Percentiles rank a stretch among this genome's conserved stretches.
Evolutionary conservation across 2,113 vertebrate genomes (phyloP).

Genomic region (Malaclemys terrapin): DNA sequence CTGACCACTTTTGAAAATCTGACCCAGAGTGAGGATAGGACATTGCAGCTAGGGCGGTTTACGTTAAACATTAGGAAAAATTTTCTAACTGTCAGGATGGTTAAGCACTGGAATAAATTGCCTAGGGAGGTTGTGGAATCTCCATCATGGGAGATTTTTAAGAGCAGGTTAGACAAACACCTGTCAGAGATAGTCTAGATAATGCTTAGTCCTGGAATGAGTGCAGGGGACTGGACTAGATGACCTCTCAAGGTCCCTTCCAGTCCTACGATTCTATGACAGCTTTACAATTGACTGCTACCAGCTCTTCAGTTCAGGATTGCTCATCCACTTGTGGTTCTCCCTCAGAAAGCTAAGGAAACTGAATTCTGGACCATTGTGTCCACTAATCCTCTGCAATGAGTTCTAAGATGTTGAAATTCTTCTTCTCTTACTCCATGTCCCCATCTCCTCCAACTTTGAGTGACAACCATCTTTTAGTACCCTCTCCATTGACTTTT

Average conservation of each 20-base stretch:
- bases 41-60: too few relatives aligned
- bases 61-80: too few relatives aligned
- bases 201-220: too few relatives aligned
- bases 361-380: not conserved
- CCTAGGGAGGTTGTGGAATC: too few relatives aligned
- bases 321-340: not conserved
- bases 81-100: too few relatives aligned
- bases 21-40: not conserved
- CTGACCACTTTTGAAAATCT: not conserved
- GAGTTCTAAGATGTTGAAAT: not conserved
- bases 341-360: not conserved
- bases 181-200: too few relatives aligned
- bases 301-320: not conserved
- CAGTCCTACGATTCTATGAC: not conserved
- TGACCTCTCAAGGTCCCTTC: too few relatives aligned
- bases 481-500: not conserved
- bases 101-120: too few relatives aligned
- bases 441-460: not conserved
- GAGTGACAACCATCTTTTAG: not conserved
- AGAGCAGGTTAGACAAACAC: too few relatives aligned
- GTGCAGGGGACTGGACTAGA: too few relatives aligned
- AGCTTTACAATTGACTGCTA: not conserved
- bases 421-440: not conserved
- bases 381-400: not conserved
- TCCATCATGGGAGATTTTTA: too few relatives aligned